A percentile compares a stretch with the other conserved stretches of the same genome.
Evolutionary conservation across 2,797 vertebrate species (phyloP).

Genomic region (Danio jaintianensis): DNA sequence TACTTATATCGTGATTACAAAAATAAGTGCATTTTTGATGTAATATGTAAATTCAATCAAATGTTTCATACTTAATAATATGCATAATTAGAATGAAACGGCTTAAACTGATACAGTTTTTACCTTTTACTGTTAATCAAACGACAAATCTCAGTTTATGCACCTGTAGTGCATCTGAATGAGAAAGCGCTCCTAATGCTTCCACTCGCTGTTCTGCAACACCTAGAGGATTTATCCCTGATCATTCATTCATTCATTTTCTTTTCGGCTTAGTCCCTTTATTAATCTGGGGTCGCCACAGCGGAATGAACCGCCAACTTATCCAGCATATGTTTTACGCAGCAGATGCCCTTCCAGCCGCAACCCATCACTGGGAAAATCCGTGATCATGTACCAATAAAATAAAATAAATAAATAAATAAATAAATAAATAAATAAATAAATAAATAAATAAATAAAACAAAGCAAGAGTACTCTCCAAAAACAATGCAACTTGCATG

Average conservation of each 20-base stretch:
- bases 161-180: conserved; percentile 19
- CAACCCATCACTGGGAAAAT: no score
- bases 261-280: no score
- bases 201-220: conserved; percentile 12
- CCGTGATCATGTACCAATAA: no score
- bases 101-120: no score
- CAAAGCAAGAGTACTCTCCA: neutral
- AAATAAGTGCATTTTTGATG: neutral
- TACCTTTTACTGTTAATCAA: neutral
- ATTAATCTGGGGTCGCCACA: no score
- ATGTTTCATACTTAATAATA: neutral
- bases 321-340: no score
- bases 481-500: neutral
- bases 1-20: neutral
- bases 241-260: no score
- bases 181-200: neutral
- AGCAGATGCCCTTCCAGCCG: no score
- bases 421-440: no score
- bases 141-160: neutral
- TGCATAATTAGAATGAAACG: no score
- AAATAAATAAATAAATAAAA: neutral
- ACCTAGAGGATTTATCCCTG: conserved; percentile 14
- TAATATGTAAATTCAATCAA: neutral
- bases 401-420: no score
- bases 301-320: no score